Conservation (phyloP, 2,113 vertebrate genomes). For the Rhinichthys klamathensis region DNA sequence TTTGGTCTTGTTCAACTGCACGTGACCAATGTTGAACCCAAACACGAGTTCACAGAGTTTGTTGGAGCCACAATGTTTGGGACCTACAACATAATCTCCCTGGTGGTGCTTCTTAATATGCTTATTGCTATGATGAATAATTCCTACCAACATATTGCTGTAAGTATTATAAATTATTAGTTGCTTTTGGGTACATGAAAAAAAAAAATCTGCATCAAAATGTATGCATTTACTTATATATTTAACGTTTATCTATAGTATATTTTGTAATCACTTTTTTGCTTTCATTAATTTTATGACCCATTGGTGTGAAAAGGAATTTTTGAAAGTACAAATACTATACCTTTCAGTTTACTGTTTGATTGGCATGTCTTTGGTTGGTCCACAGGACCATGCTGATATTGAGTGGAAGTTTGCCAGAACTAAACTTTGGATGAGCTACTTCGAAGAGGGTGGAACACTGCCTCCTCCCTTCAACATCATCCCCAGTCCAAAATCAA, state of each 20-base stretch:
- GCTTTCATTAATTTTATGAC: neutral
- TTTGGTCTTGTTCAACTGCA: constrained; percentile 96
- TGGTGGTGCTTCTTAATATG: constrained; percentile 99
- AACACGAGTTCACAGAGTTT: constrained; percentile 96
- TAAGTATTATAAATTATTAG: constrained; percentile 73
- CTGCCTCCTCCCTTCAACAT: constrained; percentile 98
- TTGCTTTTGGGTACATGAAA: neutral
- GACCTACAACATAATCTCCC: constrained; percentile 96
- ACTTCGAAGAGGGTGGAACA: constrained; percentile 98
- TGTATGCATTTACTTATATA: neutral
- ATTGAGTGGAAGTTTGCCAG: constrained; percentile 99
- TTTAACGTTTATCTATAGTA: neutral
- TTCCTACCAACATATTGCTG: constrained; percentile 98
- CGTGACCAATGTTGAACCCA: constrained; percentile 92
- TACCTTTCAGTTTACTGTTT: constrained; percentile 1
- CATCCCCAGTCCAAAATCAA: constrained; percentile 93
- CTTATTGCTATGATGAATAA: constrained; percentile 99
- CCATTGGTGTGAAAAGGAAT: neutral
- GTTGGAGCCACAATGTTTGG: constrained; percentile 99
- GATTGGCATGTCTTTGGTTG: constrained; percentile 12
- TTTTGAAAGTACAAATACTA: neutral
- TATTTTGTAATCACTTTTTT: neutral
- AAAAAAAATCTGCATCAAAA: too few species aligned
- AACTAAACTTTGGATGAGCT: constrained; percentile 99
- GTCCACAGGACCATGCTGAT: constrained; percentile 92